Evolutionary conservation across 2,797 vertebrate species (phyloP).

Genomic region (Arnoldichthys spilopterus): DNA sequence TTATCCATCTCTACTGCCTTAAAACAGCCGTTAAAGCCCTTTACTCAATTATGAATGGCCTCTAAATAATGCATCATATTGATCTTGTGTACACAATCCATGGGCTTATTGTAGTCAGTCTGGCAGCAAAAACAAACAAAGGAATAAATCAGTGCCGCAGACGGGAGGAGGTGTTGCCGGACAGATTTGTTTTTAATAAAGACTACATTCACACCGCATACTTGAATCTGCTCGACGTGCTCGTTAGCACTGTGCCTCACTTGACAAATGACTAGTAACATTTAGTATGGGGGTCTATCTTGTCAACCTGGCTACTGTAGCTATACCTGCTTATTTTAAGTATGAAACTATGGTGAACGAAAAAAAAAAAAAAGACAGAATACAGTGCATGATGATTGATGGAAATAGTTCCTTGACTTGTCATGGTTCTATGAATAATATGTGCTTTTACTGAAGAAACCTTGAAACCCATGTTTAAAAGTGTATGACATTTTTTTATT

Average conservation of each 20-base stretch:
- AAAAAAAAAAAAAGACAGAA: not conserved
- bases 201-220: not conserved
- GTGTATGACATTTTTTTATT: too few species aligned
- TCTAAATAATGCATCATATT: constrained; percentile 58
- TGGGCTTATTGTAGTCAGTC: constrained; percentile 31
- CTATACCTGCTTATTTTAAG: not conserved
- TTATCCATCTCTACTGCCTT: constrained; percentile 42
- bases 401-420: too few species aligned
- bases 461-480: too few species aligned
- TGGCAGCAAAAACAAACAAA: constrained; percentile 41
- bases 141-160: constrained; percentile 29
- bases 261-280: not conserved
- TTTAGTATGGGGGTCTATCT: not conserved
- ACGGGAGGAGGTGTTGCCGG: constrained; percentile 30
- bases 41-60: constrained; percentile 59
- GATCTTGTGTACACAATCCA: constrained; percentile 47
- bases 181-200: constrained; percentile 48
- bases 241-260: not conserved
- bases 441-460: too few species aligned
- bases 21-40: constrained; percentile 52
- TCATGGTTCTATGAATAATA: not conserved
- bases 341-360: not conserved
- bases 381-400: not conserved
- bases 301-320: not conserved
- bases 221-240: not conserved